phyloP scores from a whole-genome alignment of 2,888 invertebrate genomes.

The Chrysotoxum bicinctum region DNA sequence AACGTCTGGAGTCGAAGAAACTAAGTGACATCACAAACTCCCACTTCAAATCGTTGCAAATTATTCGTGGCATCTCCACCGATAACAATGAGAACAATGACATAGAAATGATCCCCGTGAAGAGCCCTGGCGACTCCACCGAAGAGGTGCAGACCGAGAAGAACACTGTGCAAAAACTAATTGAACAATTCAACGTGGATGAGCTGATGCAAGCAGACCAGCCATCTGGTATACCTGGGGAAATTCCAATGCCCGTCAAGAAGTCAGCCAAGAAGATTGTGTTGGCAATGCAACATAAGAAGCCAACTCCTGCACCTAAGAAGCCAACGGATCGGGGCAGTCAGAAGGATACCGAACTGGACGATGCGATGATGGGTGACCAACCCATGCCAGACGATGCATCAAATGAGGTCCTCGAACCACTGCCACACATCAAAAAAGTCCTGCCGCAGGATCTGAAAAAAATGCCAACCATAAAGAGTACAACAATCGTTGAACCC shows the following conservation, averaged over 20 bases:
- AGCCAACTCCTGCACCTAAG: slow-evolving; percentile 51
- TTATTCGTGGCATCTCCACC: slow-evolving; percentile 79
- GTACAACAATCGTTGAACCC: slow-evolving; percentile 56
- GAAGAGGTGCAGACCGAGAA: slow-evolving; percentile 76
- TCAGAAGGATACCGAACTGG: slow-evolving; percentile 60
- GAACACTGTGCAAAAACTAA: slow-evolving; percentile 77
- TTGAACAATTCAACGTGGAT: slow-evolving; percentile 79
- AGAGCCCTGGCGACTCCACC: slow-evolving; percentile 60
- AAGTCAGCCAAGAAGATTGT: slow-evolving; percentile 78
- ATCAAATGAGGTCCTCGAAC: slow-evolving; percentile 79
- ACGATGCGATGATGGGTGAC: slow-evolving; percentile 81
- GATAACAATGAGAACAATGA: slow-evolving; percentile 81
- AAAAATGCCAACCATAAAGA: slow-evolving; percentile 75
- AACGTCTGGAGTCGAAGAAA: slow-evolving; percentile 79
- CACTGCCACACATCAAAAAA: slow-evolving; percentile 80
- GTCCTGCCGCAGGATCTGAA: slow-evolving; percentile 77
- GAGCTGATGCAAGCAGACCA: slow-evolving; percentile 81
- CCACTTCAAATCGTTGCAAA: slow-evolving; percentile 80
- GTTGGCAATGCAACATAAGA: slow-evolving; percentile 68
- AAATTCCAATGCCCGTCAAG: slow-evolving; percentile 79
- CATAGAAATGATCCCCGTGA: slow-evolving; percentile 78
- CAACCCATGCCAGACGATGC: slow-evolving; percentile 77
- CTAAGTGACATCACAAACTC: slow-evolving; percentile 80
- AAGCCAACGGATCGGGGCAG: slow-evolving; percentile 49
- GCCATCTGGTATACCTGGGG: slow-evolving; percentile 76